phyloP scores from a whole-genome alignment of 2,888 invertebrate species.

The Empis stercorea region DNA sequence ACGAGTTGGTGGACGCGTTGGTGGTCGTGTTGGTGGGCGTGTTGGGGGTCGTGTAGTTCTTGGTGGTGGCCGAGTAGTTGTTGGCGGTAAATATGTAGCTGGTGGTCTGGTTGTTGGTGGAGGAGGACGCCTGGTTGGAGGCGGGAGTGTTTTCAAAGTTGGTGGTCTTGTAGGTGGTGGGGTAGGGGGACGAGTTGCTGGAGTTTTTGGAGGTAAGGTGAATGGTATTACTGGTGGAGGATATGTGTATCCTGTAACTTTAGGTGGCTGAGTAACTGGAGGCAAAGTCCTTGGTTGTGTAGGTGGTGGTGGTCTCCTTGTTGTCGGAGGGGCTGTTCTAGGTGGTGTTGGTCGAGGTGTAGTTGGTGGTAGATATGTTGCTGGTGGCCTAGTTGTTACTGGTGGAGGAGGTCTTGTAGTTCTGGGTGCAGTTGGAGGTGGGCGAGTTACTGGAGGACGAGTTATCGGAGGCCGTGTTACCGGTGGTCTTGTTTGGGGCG shows the following conservation, averaged over 20 bases:
- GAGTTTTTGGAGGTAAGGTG: neutral
- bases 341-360: neutral
- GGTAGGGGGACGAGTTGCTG: neutral
- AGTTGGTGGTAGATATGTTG: constrained; percentile 5
- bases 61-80: neutral
- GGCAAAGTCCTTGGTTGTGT: too few relatives aligned
- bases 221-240: neutral
- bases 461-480: constrained; percentile 1
- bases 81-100: neutral
- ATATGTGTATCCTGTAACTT: constrained; percentile 3
- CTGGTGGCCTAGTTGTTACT: neutral
- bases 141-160: neutral
- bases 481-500: constrained; percentile 11
- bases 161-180: neutral
- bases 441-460: constrained; percentile 1
- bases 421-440: constrained; percentile 6
- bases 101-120: neutral
- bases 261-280: neutral
- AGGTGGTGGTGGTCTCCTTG: neutral
- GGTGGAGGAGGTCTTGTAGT: constrained; percentile 12
- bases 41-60: neutral
- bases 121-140: neutral
- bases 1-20: neutral
- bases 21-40: too few relatives aligned
- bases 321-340: neutral